Conservation (phyloP, 2,113 vertebrate genomes). For the Fukomys damarensis region DNA sequence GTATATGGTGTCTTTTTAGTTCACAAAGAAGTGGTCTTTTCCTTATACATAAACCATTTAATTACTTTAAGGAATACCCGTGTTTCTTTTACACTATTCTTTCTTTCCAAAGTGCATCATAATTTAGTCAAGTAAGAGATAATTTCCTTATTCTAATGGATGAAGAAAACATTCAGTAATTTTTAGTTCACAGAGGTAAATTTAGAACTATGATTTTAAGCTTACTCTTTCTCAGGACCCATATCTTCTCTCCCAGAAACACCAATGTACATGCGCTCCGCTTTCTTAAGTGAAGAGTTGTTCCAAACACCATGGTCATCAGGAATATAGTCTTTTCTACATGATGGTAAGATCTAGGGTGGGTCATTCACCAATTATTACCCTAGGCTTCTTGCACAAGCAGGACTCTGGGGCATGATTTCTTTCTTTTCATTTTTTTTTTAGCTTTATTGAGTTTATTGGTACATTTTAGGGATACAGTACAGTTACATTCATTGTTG, state of each 20-base stretch:
- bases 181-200: not conserved
- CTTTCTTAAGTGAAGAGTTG: not conserved
- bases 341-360: not conserved
- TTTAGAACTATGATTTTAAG: conserved; percentile 9
- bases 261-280: not conserved
- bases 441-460: too few relatives aligned
- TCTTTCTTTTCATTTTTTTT: too few relatives aligned
- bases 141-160: not conserved
- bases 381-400: not conserved
- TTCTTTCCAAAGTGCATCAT: not conserved
- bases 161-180: not conserved
- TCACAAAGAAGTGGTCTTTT: not conserved
- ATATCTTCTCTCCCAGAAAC: not conserved
- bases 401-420: not conserved
- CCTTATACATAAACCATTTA: not conserved
- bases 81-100: not conserved
- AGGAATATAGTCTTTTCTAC: not conserved
- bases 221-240: not conserved
- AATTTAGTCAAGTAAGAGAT: not conserved
- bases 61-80: not conserved
- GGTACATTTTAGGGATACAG: too few relatives aligned
- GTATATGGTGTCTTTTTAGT: not conserved
- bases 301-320: not conserved
- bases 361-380: not conserved
- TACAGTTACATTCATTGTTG: too few relatives aligned